Evolutionary conservation across 2,888 invertebrate species (phyloP), one percentile per base, ranked within the genome.

Genomic region (Eudasyphora cyanicolor): DNA sequence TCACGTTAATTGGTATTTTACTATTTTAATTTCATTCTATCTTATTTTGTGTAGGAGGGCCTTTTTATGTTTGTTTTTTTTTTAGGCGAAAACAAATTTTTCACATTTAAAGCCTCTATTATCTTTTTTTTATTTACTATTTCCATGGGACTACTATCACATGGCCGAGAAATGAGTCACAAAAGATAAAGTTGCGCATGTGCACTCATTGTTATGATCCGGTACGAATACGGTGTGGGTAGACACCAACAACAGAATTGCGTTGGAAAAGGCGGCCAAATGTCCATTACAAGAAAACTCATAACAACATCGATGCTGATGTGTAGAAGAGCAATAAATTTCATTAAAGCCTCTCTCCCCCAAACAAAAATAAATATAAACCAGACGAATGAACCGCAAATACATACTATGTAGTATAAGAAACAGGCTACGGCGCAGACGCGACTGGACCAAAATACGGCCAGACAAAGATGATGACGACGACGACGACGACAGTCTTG

Each of bases 261-360:
- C 12, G 19, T n/a, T 38, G 7, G 29, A 35, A 64, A 62, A 64
- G 19, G 35, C 64, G 64, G 38, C n/a, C 67, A 67, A 67, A 67
- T 38, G 19, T 38, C 21, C 67, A 67, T 24, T 35, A 57, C 51
- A 21, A 79, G 7, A 57, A 29, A 67, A 67, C 10, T 32, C 17
- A 54, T 17, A 32, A 32, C 32, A 32, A 27, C 35, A 64, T 69
- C 69, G 71, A 32, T 71, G n/a, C n/a, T n/a, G 60, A 79, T 82
- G 73, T 57, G 12, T 27, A 57, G 49, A 45, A 79, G 60, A 82
- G 79, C 77, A 64, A 77, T 77, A 24, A 24, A 17, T 77, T 77
- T 27, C 70, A 29, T 14, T 70, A 45, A 64, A n/a, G n/a, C n/a
- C n/a, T n/a, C n/a, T n/a, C n/a, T n/a, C 74, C 49, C 62, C n/a